Evolutionary conservation across 2,797 vertebrate genomes (phyloP).

Genomic region (Cheirogaleus major): DNA sequence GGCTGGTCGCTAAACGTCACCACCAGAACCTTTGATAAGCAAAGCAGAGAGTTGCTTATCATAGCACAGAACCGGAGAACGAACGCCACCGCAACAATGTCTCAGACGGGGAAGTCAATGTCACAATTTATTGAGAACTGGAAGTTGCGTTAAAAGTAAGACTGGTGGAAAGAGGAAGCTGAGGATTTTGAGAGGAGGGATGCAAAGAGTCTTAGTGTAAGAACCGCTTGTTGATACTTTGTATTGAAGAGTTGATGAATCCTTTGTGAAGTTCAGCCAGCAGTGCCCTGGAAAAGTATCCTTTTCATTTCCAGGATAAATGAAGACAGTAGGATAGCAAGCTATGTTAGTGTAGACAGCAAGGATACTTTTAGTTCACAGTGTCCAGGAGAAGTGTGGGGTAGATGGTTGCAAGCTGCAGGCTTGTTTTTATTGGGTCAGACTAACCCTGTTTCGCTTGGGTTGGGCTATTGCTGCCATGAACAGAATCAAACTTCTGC

Average conservation of each 20-base stretch:
- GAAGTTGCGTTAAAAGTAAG: not conserved
- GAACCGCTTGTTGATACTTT: not conserved
- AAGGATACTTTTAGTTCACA: not conserved
- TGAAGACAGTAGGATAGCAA: not conserved
- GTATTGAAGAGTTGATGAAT: not conserved
- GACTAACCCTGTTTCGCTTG: not conserved
- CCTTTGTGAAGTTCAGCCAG: not conserved
- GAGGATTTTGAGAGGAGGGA: conserved; percentile 9
- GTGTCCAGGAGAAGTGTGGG: not conserved
- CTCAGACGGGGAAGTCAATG: not conserved
- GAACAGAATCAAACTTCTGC: not conserved
- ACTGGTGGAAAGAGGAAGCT: not conserved
- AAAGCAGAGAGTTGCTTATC: not conserved
- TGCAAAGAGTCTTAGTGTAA: not conserved
- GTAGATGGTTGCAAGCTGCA: not conserved
- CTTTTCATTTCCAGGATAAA: not conserved
- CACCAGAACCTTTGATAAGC: not conserved
- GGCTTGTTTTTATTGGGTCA: not conserved
- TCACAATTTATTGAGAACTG: not conserved
- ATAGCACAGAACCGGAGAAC: not conserved
- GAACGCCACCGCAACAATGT: not conserved
- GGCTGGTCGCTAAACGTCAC: not conserved
- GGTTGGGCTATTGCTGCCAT: not conserved
- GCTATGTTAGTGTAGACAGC: not conserved
- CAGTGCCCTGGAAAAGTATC: not conserved